Evolutionary conservation across 2,888 invertebrate species (phyloP).

Genomic region (Netelia melanura): DNA sequence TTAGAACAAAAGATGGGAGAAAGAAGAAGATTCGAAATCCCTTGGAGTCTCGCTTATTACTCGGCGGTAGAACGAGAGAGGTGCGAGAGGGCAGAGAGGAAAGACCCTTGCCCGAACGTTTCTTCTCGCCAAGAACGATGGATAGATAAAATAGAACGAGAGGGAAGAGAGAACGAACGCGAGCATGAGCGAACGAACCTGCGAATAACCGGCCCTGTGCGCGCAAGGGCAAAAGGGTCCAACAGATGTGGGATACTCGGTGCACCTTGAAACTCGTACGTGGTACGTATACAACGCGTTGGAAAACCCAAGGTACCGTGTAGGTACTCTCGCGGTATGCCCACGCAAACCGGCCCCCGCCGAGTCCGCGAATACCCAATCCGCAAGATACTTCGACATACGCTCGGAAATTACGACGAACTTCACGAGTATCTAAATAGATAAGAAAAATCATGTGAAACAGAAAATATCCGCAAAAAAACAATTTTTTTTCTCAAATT

Average conservation of each 20-base stretch:
- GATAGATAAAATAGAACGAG: conserved; percentile 63
- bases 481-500: not conserved
- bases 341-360: conserved; percentile 80
- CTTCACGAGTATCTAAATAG: conserved; percentile 26
- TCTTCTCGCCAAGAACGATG: conserved; percentile 42
- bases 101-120: conserved; percentile 19
- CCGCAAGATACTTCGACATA: conserved; percentile 69
- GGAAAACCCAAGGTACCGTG: conserved; percentile 78
- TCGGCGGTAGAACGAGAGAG: not conserved
- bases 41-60: not conserved
- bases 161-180: conserved; percentile 28
- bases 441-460: not conserved
- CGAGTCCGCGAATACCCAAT: conserved; percentile 65
- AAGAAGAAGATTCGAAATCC: conserved; percentile 19
- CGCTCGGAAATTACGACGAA: conserved; percentile 56
- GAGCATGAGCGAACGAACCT: conserved; percentile 41
- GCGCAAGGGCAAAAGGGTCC: conserved; percentile 69
- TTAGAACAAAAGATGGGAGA: conserved; percentile 54
- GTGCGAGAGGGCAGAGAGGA: conserved; percentile 23
- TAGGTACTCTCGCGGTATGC: conserved; percentile 63
- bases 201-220: conserved; percentile 49
- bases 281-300: conserved; percentile 53
- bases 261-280: conserved; percentile 66
- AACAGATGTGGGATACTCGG: conserved; percentile 63
- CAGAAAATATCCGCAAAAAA: not conserved